A percentile compares a stretch with the other conserved stretches of the same genome.
phyloP scores from a whole-genome alignment of 2,797 vertebrate species.

The Craterocephalus amniculus region DNA sequence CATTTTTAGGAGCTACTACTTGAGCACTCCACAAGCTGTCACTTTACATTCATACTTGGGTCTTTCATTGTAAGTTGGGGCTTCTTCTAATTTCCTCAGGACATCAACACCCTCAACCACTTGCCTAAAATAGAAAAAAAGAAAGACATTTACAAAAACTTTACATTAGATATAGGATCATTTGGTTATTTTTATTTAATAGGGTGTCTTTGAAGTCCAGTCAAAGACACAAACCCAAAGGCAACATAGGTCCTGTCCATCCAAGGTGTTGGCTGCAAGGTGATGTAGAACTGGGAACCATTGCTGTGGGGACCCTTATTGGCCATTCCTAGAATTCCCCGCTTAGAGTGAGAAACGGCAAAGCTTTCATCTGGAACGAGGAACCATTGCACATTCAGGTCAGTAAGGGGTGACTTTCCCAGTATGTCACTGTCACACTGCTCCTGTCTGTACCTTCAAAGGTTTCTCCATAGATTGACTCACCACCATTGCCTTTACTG shows the following conservation, averaged over 20 bases:
- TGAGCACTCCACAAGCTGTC: constrained; percentile 81
- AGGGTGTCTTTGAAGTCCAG: neutral
- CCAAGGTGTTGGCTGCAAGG: constrained; percentile 85
- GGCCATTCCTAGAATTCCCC: constrained; percentile 88
- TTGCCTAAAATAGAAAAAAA: constrained; percentile 77
- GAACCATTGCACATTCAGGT: neutral
- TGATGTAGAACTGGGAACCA: constrained; percentile 91
- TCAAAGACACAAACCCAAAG: constrained; percentile 87
- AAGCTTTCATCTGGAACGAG: constrained; percentile 87
- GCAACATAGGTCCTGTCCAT: constrained; percentile 90
- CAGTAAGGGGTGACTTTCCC: neutral
- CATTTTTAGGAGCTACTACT: constrained; percentile 52
- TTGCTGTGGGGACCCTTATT: constrained; percentile 90
- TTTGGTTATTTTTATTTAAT: too few relatives aligned
- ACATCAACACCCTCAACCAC: constrained; percentile 87
- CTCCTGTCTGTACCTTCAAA: constrained; percentile 86
- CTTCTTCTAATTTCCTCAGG: constrained; percentile 84
- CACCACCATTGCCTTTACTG: constrained; percentile 84
- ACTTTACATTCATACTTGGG: constrained; percentile 85
- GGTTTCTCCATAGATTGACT: constrained; percentile 88
- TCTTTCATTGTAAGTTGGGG: constrained; percentile 85
- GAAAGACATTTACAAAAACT: constrained; percentile 16
- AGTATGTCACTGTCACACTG: neutral
- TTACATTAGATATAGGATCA: neutral
- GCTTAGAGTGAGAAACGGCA: constrained; percentile 85